These are phyloP conservation scores for Pelodiscus sinensis DNA, from an alignment of 2,113 vertebrate species.

Conservation along the genomic window DNA sequence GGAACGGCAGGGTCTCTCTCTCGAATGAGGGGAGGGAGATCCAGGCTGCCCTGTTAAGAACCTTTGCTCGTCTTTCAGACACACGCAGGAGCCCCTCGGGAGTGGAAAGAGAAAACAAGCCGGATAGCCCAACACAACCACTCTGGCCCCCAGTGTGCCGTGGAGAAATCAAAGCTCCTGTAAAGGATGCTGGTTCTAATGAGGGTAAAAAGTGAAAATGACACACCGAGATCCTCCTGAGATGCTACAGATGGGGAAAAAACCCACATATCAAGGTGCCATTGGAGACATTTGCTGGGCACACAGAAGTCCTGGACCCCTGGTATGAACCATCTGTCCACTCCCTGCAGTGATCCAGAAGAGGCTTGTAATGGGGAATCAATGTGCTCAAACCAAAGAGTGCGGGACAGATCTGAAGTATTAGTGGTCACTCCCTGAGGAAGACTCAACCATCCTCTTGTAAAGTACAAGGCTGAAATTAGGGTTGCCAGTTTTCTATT, in stretches of 20 bases:
- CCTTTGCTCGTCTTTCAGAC: not conserved
- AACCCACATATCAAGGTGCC: rapidly evolving
- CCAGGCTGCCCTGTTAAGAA: not conserved
- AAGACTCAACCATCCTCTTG: not conserved
- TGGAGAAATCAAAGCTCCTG: not conserved
- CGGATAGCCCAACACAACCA: not conserved
- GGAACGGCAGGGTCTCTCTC: not conserved
- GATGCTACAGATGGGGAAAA: rapidly evolving
- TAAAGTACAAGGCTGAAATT: not conserved
- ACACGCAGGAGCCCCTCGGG: not conserved
- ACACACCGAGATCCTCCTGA: rapidly evolving
- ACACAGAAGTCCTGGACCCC: not conserved
- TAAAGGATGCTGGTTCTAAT: rapidly evolving
- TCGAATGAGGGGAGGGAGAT: not conserved
- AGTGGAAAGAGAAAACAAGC: not conserved
- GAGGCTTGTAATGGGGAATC: not conserved
- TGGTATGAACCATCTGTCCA: not conserved
- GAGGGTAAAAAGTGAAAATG: rapidly evolving
- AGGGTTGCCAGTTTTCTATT: too few species aligned
- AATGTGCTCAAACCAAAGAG: not conserved
- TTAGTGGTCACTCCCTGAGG: too few species aligned
- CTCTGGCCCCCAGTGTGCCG: too few species aligned
- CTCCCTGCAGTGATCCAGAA: not conserved
- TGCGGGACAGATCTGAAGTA: not conserved
- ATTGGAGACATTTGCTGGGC: not conserved